These are phyloP conservation scores for Phylloscopus trochiloides DNA, from an alignment of 2,113 vertebrate genomes.

Conservation along the genomic window DNA sequence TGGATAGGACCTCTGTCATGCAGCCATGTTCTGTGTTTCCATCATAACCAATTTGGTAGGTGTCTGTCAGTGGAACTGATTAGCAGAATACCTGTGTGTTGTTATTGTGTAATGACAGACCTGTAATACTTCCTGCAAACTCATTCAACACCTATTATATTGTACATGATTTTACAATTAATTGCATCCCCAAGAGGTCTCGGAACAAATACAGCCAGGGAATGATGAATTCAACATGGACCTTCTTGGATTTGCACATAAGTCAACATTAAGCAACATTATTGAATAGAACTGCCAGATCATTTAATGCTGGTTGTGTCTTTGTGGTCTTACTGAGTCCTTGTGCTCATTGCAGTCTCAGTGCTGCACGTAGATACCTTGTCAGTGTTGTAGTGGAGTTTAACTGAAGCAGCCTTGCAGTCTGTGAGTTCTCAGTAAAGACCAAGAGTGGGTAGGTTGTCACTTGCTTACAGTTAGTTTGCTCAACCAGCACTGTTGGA, in stretches of 20 bases:
- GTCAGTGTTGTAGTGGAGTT: not conserved
- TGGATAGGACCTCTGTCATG: not conserved
- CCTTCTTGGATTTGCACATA: not conserved
- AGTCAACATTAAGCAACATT: not conserved
- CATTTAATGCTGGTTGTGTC: not conserved
- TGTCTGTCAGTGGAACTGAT: not conserved
- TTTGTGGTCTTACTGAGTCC: not conserved
- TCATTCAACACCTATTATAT: not conserved
- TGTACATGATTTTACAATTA: not conserved
- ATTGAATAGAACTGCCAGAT: not conserved
- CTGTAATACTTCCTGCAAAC: not conserved
- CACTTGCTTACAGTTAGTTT: not conserved
- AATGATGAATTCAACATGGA: not conserved
- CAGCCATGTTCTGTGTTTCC: not conserved
- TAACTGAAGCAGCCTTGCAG: not conserved
- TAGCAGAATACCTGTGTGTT: not conserved
- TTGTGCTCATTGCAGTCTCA: not conserved
- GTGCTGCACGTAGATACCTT: not conserved
- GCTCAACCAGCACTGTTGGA: not conserved
- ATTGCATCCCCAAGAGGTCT: not conserved
- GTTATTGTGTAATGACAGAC: not conserved
- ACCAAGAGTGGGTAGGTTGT: not conserved
- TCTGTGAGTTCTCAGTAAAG: not conserved
- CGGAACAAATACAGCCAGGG: not conserved
- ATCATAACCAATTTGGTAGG: not conserved